Evolutionary conservation across 2,797 vertebrate species (phyloP).

Genomic region (Enteromius radiatus): DNA sequence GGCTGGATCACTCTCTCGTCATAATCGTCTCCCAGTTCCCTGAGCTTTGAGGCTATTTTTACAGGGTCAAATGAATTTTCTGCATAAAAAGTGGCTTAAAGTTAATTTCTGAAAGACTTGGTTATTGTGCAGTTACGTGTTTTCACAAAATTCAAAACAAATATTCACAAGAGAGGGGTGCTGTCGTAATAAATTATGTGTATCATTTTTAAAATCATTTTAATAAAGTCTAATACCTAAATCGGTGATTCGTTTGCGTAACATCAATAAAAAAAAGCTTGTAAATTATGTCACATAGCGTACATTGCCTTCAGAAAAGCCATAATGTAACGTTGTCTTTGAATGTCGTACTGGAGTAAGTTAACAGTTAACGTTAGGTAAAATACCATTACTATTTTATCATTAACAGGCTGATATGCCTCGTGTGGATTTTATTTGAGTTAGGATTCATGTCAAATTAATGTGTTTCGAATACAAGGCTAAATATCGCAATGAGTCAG

Average conservation of each 20-base stretch:
- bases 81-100: neutral
- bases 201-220: neutral
- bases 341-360: neutral
- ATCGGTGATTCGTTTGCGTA: neutral
- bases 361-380: too few species aligned
- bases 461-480: neutral
- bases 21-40: constrained; percentile 60
- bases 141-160: neutral
- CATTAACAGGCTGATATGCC: neutral
- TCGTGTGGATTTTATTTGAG: neutral
- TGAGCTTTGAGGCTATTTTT: constrained; percentile 52
- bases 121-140: neutral
- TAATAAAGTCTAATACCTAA: neutral
- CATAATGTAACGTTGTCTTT: neutral
- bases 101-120: neutral
- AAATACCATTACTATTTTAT: too few species aligned
- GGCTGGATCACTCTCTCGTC: constrained; percentile 59
- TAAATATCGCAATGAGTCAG: neutral
- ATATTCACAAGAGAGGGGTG: neutral
- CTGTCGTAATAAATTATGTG: neutral
- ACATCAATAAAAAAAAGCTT: neutral
- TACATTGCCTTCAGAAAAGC: neutral
- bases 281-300: neutral
- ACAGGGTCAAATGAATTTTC: constrained; percentile 45
- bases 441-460: neutral